Evolutionary conservation across 2,888 invertebrate genomes (phyloP).

Genomic region (Acrobasis repandana): DNA sequence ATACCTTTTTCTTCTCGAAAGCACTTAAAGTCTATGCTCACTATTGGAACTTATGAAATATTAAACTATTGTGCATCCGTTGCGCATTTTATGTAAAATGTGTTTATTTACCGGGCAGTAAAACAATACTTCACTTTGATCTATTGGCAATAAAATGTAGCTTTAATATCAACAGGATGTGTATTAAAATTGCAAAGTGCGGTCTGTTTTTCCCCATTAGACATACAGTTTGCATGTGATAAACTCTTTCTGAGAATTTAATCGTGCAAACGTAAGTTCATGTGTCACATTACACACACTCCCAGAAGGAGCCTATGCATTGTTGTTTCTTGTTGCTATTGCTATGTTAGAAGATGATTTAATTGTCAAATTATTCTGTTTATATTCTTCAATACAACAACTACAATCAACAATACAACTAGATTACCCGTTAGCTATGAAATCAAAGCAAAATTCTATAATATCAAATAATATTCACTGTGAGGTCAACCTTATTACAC

Average conservation of each 20-base stretch:
- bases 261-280: neutral
- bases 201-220: conserved; percentile 35
- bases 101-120: conserved; percentile 35
- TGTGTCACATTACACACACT: neutral
- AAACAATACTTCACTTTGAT: conserved; percentile 45
- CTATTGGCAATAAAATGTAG: conserved; percentile 53
- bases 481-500: too few species aligned
- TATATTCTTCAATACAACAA: too few species aligned
- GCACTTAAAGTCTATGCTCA: neutral
- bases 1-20: neutral
- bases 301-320: too few species aligned
- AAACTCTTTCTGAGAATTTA: conserved; percentile 15
- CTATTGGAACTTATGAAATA: conserved; percentile 11
- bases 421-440: too few species aligned
- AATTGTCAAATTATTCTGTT: too few species aligned
- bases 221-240: conserved; percentile 15
- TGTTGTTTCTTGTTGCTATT: too few species aligned
- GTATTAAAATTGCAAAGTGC: conserved; percentile 57
- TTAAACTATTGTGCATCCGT: conserved; percentile 28
- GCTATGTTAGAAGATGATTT: too few species aligned
- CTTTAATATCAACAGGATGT: conserved; percentile 60
- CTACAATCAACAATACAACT: too few species aligned
- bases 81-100: conserved; percentile 29
- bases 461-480: too few species aligned
- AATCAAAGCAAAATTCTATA: too few species aligned